Evolutionary conservation across 2,797 vertebrate species (phyloP), one percentile per base, ranked within the genome.

Genomic region (Hemibagrus guttatus): DNA sequence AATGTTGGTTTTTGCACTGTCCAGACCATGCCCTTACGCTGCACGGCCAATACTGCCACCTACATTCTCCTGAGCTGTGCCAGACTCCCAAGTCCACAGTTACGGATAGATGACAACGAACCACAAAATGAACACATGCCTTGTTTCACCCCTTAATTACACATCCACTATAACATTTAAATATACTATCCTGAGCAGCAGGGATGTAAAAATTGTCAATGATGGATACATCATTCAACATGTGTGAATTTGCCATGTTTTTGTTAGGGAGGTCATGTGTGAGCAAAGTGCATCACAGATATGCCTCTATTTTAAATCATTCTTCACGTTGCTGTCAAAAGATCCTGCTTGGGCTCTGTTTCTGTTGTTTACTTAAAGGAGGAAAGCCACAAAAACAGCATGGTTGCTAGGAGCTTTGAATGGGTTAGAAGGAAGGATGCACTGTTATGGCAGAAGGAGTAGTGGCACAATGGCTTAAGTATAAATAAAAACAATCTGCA

Each of bases 111-210:
- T 31, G 68, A 81, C 28, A 31, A 23, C 26, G 46, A 56, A 81
- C 78, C 87, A 49, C 78, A 66, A 56, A 83, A 75, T 35, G 64
- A 81, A 28, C 69, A 64, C 49, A 19, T 66, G n/a, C n/a, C 68
- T 75, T 46, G 9, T 68, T 84, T 63, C 21, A 85, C 31, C 69
- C 49, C 35, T 69, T 8, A 82, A 61, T 88, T 88, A 88, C 21
- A n/a, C 19, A 61, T n/a, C 63, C 72, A 76, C n/a, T 87, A 76
- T 87, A n/a, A 84, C 19, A 71, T 87, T 84, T 84, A 4, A 42
- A 71, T 23, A 52, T 72, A 13, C 21, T 2, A 35, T 49, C 31
- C 28, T 79, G 39, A 42, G 49, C 39, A 71, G 14, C 14, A 76
- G 42, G 68, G 59, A 46, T 68, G 13, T 28, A 49, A 42, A 35